Percentiles rank a stretch among this genome's conserved stretches.
Conservation (phyloP, 1,140 invertebrate genomes). For the Drosophila tsacasi region DNA sequence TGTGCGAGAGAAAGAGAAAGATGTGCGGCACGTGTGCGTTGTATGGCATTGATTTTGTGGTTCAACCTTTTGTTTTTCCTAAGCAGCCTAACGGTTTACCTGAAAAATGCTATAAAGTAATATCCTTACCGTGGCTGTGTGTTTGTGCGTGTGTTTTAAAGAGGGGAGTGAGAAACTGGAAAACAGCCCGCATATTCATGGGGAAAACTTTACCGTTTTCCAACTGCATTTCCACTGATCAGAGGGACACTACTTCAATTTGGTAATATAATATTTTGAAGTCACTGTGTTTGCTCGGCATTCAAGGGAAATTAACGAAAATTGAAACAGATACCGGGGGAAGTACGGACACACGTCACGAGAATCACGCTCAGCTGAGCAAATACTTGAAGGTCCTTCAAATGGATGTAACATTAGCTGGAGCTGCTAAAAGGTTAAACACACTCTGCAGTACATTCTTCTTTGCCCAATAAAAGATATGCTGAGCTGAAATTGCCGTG, state of each 20-base stretch:
- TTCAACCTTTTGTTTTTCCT: constrained; percentile 39
- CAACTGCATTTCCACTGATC: constrained; percentile 30
- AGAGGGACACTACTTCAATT: constrained; percentile 10
- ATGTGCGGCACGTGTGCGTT: constrained; percentile 48
- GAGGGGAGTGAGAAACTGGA: constrained; percentile 10
- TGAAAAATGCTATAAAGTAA: constrained; percentile 12
- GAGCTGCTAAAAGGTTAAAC: constrained; percentile 75
- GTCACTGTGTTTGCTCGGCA: constrained; percentile 56
- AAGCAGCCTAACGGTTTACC: constrained; percentile 58
- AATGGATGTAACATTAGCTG: constrained; percentile 72
- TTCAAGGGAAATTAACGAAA: constrained; percentile 61
- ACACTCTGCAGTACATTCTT: background rate
- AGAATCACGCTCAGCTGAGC: constrained; percentile 63
- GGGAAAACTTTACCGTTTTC: constrained; percentile 59
- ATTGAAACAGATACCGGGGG: constrained; percentile 62
- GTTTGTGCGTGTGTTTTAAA: background rate
- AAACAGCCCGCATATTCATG: constrained; percentile 41
- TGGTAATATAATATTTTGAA: constrained; percentile 75
- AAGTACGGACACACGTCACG: constrained; percentile 34
- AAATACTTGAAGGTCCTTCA: constrained; percentile 69
- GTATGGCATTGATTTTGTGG: constrained; percentile 57
- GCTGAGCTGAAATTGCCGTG: background rate
- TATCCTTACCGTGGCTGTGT: background rate
- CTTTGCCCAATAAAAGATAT: constrained; percentile 44
- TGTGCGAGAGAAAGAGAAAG: constrained; percentile 8